Percentiles rank a stretch among this genome's conserved stretches.
These are phyloP conservation scores for Calliopsis andreniformis DNA, from an alignment of 1,140 invertebrate genomes.

Conservation along the genomic window DNA sequence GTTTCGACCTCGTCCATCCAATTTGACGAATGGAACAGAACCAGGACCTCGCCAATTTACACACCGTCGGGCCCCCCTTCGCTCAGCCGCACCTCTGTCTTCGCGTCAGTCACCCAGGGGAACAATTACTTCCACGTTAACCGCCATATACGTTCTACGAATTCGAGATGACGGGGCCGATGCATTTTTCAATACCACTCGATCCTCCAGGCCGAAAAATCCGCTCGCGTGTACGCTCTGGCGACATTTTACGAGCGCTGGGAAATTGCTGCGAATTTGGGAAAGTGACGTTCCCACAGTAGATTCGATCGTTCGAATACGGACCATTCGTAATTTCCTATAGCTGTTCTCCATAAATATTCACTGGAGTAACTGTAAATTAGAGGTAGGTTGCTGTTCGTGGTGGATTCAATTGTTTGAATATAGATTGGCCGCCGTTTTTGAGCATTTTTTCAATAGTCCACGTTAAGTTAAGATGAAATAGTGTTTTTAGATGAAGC, in stretches of 20 bases:
- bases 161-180: neutral
- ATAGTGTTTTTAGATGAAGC: no score
- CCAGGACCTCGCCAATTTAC: conserved; percentile 9
- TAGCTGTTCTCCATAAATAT: neutral
- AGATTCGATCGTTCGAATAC: neutral
- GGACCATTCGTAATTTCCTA: neutral
- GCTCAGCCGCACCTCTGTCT: neutral
- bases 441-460: no score
- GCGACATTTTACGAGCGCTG: neutral
- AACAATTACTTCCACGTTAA: conserved; percentile 27
- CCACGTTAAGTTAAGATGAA: no score
- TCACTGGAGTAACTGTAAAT: no score
- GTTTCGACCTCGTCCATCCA: conserved; percentile 38
- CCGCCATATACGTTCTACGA: neutral
- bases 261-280: neutral
- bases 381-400: no score
- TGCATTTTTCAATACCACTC: conserved; percentile 11
- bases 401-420: no score
- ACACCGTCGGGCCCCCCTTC: neutral
- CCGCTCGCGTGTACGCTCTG: neutral
- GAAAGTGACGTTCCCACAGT: neutral
- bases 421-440: no score
- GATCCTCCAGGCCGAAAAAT: neutral
- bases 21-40: conserved; percentile 32
- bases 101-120: neutral